Conservation (phyloP, 2,888 invertebrate genomes). For the Ornithoptera priamus region DNA sequence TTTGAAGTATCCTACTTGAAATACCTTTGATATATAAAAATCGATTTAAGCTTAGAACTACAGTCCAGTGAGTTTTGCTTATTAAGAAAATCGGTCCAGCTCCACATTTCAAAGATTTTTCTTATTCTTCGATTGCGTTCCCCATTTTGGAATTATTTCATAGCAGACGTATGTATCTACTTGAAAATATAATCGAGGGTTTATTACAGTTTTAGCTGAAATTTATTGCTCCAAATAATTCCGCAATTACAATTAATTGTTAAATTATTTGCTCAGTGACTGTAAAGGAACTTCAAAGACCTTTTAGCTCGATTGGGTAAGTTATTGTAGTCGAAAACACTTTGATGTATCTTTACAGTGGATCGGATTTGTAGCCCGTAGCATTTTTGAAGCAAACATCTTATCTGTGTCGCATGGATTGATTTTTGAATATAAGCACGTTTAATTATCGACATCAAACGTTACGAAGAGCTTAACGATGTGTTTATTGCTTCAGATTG, state of each 20-base stretch:
- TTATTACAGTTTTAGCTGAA: too few species aligned
- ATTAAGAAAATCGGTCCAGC: too few species aligned
- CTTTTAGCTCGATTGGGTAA: background rate
- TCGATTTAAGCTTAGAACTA: too few species aligned
- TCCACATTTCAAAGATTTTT: too few species aligned
- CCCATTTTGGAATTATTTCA: too few species aligned
- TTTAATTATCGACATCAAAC: conserved; percentile 23
- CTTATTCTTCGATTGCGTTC: too few species aligned
- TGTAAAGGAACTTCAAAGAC: background rate
- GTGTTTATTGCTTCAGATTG: conserved; percentile 21
- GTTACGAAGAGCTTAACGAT: conserved; percentile 7
- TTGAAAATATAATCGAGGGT: too few species aligned
- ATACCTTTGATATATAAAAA: too few species aligned
- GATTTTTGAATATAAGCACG: conserved; percentile 18
- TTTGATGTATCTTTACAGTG: background rate
- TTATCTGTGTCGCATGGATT: conserved; percentile 2
- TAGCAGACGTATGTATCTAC: too few species aligned
- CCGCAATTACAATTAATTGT: background rate
- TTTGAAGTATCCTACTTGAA: too few species aligned
- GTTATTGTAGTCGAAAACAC: background rate
- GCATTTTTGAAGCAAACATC: conserved; percentile 8
- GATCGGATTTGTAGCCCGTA: background rate
- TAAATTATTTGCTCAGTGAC: background rate
- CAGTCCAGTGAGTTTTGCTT: too few species aligned
- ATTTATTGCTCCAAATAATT: too few species aligned